Evolutionary conservation across 2,113 vertebrate genomes (phyloP).

Genomic region (Centropus unirufus): DNA sequence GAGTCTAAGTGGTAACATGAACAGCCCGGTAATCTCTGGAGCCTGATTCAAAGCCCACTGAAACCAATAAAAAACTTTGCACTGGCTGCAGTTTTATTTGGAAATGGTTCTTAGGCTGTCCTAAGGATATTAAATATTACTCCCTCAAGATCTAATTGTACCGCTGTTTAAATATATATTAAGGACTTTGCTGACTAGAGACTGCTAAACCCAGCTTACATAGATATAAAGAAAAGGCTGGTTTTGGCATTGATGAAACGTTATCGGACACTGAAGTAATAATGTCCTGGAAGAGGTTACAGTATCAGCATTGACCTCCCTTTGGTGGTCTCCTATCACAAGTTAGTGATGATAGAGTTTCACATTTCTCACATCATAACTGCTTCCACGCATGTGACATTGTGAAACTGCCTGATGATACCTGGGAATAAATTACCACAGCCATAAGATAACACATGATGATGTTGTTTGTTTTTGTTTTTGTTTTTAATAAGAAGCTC

Average conservation of each 20-base stretch:
- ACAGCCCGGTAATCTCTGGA: neutral
- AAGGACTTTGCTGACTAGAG: constrained; percentile 41
- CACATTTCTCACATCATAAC: neutral
- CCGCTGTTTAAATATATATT: constrained; percentile 57
- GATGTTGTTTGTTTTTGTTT: neutral
- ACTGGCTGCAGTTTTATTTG: constrained; percentile 15
- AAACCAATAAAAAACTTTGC: constrained; percentile 41
- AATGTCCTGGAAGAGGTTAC: neutral
- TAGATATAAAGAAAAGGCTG: neutral
- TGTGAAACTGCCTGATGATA: neutral
- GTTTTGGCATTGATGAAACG: neutral
- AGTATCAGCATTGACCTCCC: neutral
- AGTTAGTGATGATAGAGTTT: neutral
- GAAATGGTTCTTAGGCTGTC: constrained; percentile 25
- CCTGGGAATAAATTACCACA: neutral
- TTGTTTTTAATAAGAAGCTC: neutral
- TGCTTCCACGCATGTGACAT: neutral
- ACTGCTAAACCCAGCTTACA: neutral
- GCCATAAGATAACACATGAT: neutral
- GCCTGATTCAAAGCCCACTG: neutral
- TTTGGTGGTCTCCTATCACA: neutral
- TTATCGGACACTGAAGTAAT: neutral
- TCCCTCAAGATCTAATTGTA: constrained; percentile 2
- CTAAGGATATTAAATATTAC: constrained; percentile 50
- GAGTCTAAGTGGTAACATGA: neutral